These are phyloP conservation scores for Elegia similella DNA, from an alignment of 2,888 invertebrate species.

Conservation along the genomic window DNA sequence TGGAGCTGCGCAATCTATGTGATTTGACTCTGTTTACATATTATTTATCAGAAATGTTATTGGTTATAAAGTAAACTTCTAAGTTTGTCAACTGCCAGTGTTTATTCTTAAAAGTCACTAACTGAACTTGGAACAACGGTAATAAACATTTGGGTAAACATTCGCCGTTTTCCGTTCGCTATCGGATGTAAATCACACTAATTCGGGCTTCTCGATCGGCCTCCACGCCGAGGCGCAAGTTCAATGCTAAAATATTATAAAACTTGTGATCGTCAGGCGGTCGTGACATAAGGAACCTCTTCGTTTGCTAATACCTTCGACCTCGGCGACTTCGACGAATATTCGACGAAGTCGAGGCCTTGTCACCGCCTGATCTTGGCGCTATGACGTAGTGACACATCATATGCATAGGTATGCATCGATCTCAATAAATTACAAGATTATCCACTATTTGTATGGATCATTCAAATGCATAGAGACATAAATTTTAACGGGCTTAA, in stretches of 20 bases:
- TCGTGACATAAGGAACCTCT: slow-evolving; percentile 33
- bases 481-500: background rate
- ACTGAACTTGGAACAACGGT: slow-evolving; percentile 4
- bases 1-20: too few species aligned
- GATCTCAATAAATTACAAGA: slow-evolving; percentile 15
- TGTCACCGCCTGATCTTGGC: slow-evolving; percentile 14
- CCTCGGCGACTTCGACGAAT: slow-evolving; percentile 27
- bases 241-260: slow-evolving; percentile 30
- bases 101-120: background rate
- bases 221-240: slow-evolving; percentile 26
- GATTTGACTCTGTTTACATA: too few species aligned
- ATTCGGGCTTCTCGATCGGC: slow-evolving; percentile 8
- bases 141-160: slow-evolving; percentile 2
- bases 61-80: too few species aligned
- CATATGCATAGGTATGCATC: slow-evolving; percentile 17
- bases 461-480: background rate
- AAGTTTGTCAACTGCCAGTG: too few species aligned
- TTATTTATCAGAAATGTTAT: too few species aligned
- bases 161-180: slow-evolving; percentile 4
- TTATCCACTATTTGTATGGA: background rate
- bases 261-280: slow-evolving; percentile 22
- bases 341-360: slow-evolving; percentile 19
- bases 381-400: background rate
- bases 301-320: slow-evolving; percentile 22
- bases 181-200: background rate